phyloP scores from a whole-genome alignment of 2,113 vertebrate species.

The Elachura formosa region DNA sequence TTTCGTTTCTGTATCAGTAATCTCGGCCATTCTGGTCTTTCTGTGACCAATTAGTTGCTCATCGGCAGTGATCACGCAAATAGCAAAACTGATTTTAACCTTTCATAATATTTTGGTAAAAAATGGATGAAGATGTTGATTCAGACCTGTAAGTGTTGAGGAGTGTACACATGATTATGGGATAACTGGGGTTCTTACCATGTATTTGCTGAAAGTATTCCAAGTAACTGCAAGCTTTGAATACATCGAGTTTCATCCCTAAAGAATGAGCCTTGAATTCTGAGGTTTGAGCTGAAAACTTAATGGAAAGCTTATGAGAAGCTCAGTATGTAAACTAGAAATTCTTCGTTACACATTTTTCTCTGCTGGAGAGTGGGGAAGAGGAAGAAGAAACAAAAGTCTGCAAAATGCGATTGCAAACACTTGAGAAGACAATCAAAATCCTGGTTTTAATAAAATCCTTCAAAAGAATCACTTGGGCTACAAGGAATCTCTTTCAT shows the following conservation, averaged over 20 bases:
- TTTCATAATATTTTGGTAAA: background rate
- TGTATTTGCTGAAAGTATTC: background rate
- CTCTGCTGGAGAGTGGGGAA: background rate
- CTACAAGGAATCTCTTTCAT: background rate
- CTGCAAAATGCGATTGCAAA: background rate
- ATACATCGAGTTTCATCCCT: slow-evolving; percentile 20
- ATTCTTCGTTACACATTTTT: background rate
- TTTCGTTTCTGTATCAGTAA: background rate
- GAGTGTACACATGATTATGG: accelerated
- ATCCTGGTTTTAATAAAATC: slow-evolving; percentile 1
- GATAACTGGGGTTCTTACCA: background rate
- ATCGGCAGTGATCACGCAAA: background rate
- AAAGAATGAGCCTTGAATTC: slow-evolving; percentile 36
- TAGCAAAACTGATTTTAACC: background rate
- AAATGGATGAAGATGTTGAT: background rate
- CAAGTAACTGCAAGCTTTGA: background rate
- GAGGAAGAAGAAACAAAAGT: background rate
- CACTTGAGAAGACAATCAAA: background rate
- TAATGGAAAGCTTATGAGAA: slow-evolving; percentile 36
- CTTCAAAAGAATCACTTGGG: background rate
- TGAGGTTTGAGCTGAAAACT: slow-evolving; percentile 17
- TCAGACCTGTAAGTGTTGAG: background rate
- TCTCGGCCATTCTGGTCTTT: background rate
- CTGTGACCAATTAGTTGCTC: background rate
- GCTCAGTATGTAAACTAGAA: background rate